phyloP scores from a whole-genome alignment of 2,797 vertebrate genomes.

The Gymnopithys bicolor region DNA sequence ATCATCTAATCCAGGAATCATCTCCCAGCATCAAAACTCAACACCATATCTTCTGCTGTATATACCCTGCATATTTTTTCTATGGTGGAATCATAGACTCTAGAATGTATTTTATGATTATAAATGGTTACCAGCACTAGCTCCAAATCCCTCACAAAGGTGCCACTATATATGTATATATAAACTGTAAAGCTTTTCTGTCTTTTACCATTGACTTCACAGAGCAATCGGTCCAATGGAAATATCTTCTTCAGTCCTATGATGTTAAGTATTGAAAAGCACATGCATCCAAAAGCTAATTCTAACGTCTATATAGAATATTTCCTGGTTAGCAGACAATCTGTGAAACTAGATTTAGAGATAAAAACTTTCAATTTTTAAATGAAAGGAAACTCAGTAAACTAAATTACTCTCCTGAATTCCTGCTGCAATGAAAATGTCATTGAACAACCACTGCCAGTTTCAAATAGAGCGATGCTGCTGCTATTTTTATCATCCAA shows the following conservation, averaged over 20 bases:
- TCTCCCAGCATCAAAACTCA: neutral
- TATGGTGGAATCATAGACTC: neutral
- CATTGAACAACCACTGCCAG: neutral
- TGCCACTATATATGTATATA: neutral
- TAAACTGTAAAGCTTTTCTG: neutral
- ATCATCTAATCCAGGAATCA: neutral
- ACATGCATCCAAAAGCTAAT: neutral
- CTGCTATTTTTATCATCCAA: neutral
- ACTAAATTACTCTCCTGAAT: neutral
- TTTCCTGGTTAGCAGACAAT: neutral
- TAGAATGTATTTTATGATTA: neutral
- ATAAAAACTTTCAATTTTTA: neutral
- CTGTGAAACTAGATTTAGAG: neutral
- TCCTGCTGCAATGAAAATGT: neutral
- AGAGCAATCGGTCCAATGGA: neutral
- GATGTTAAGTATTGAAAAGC: neutral
- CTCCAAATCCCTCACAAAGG: neutral
- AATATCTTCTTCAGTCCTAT: neutral
- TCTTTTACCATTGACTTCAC: neutral
- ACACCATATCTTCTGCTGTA: neutral
- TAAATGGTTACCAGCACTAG: neutral
- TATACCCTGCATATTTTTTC: neutral
- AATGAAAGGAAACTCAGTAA: neutral
- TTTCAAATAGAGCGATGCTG: neutral
- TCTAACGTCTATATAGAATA: neutral